Conservation (phyloP, 1,140 invertebrate species). For the Tribolium castaneum region DNA sequence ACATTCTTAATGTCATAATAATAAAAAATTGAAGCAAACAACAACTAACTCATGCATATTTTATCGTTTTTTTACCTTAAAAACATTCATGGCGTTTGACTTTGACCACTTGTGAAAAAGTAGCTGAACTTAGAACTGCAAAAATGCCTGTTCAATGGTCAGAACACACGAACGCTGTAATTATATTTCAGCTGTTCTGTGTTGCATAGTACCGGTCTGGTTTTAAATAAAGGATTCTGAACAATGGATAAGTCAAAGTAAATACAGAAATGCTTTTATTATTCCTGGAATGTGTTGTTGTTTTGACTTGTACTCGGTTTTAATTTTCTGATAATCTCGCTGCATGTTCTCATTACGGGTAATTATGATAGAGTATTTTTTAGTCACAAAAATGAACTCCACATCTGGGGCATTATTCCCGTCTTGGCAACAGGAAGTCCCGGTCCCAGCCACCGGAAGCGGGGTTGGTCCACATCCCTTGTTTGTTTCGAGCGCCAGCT, state of each 20-base stretch:
- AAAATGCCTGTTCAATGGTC: not conserved
- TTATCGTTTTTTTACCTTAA: not conserved
- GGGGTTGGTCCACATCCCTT: not conserved
- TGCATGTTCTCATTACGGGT: not conserved
- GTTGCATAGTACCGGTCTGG: conserved; percentile 39
- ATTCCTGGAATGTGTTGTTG: not conserved
- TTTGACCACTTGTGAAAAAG: not conserved
- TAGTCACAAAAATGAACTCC: no score
- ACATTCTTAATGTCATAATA: not conserved
- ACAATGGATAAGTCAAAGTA: conserved; percentile 34
- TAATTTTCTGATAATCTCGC: not conserved
- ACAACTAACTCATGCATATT: not conserved
- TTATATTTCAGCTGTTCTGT: conserved; percentile 27
- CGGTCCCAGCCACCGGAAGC: not conserved
- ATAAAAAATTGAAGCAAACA: not conserved
- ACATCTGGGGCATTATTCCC: not conserved
- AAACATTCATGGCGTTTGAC: not conserved
- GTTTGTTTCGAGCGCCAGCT: not conserved
- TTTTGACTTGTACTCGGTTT: not conserved
- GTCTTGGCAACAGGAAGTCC: not conserved
- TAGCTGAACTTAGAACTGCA: not conserved
- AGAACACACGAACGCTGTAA: not conserved
- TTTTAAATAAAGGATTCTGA: conserved; percentile 39
- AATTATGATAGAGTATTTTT: no score
- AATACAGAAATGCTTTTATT: conserved; percentile 1